Conservation (phyloP, 2,888 invertebrate genomes). For the Antheraea yamamai region DNA sequence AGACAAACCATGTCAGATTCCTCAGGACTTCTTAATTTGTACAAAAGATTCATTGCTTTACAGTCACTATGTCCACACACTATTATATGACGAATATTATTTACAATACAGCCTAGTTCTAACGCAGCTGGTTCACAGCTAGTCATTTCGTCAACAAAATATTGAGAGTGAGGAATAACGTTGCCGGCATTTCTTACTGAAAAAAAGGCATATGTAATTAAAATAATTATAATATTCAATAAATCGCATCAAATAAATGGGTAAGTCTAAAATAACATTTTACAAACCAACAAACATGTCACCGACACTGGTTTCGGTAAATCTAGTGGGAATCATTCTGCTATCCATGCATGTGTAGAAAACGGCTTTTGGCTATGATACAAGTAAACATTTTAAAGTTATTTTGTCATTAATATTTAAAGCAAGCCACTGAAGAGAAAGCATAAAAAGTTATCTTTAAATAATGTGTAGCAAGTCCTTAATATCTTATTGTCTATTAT, state of each 20-base stretch:
- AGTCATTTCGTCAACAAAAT: slow-evolving; percentile 92
- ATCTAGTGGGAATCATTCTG: slow-evolving; percentile 97
- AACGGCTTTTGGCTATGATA: slow-evolving; percentile 93
- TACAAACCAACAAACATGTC: slow-evolving; percentile 97
- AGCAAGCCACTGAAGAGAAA: neutral
- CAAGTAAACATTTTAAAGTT: neutral
- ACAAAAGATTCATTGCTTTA: slow-evolving; percentile 97
- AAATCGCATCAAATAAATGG: neutral
- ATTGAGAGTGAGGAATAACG: slow-evolving; percentile 94
- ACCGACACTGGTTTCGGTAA: slow-evolving; percentile 97
- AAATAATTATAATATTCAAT: neutral
- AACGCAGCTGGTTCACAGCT: slow-evolving; percentile 98
- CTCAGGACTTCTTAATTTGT: slow-evolving; percentile 89
- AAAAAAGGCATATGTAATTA: slow-evolving; percentile 7
- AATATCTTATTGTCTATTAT: neutral
- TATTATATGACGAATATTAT: slow-evolving; percentile 94
- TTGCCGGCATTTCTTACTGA: slow-evolving; percentile 98
- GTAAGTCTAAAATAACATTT: slow-evolving; percentile 4
- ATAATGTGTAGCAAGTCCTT: neutral
- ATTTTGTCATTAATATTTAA: slow-evolving; percentile 2
- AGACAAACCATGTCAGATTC: slow-evolving; percentile 81
- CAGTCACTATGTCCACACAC: slow-evolving; percentile 99
- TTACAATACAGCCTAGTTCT: slow-evolving; percentile 96
- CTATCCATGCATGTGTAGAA: slow-evolving; percentile 99
- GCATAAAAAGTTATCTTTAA: neutral